phyloP scores from a whole-genome alignment of 2,888 invertebrate species.

The Hypena proboscidalis region DNA sequence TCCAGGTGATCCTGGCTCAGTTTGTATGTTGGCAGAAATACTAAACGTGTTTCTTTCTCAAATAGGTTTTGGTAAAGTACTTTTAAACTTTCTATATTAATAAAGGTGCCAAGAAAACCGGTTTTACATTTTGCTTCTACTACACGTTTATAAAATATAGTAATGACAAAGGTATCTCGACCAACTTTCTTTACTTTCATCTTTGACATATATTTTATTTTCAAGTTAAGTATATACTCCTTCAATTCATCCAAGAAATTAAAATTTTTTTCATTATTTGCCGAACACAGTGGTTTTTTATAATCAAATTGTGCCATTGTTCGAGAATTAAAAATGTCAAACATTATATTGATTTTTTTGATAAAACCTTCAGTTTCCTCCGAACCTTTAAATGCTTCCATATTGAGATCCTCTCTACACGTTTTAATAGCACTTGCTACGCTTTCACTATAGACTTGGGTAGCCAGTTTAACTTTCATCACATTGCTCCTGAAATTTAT shows the following conservation, averaged over 20 bases:
- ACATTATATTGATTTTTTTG: slow-evolving; percentile 27
- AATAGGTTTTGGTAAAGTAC: not conserved
- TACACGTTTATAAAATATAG: slow-evolving; percentile 7
- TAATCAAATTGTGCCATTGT: slow-evolving; percentile 11
- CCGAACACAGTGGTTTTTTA: slow-evolving; percentile 12
- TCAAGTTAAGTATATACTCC: not conserved
- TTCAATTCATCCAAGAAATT: not conserved
- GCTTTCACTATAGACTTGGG: slow-evolving; percentile 1
- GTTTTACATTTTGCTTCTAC: slow-evolving; percentile 12
- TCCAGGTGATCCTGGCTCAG: slow-evolving; percentile 20
- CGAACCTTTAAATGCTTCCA: slow-evolving; percentile 8
- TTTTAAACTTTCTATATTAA: slow-evolving; percentile 7
- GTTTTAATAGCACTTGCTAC: slow-evolving; percentile 9
- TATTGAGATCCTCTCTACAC: slow-evolving; percentile 7
- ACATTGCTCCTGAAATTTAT: slow-evolving; percentile 22
- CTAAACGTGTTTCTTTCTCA: not conserved
- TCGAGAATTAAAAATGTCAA: slow-evolving; percentile 38
- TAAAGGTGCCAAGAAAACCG: slow-evolving; percentile 18
- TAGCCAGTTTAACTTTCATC: slow-evolving; percentile 16
- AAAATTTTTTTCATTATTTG: slow-evolving; percentile 9
- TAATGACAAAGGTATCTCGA: not conserved
- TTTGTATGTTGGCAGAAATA: slow-evolving; percentile 2
- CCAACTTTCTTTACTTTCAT: not conserved
- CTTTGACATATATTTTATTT: not conserved
- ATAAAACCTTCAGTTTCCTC: slow-evolving; percentile 19